phyloP scores from a whole-genome alignment of 2,797 vertebrate genomes.

The Fratercula arctica region DNA sequence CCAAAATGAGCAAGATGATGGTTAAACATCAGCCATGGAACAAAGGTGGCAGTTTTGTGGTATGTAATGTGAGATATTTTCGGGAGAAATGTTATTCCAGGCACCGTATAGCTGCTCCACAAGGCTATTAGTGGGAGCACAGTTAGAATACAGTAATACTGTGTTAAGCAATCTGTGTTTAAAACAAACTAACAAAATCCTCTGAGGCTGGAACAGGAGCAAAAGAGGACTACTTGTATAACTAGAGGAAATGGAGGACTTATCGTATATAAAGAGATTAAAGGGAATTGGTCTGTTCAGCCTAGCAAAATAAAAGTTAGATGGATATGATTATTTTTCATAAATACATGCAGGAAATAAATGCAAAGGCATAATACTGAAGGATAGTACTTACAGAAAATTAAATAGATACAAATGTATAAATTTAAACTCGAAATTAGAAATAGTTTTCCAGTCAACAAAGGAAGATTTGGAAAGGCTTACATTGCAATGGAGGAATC shows the following conservation, averaged over 20 bases:
- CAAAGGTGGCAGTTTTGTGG: background rate
- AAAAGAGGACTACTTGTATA: background rate
- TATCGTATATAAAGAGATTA: constrained; percentile 29
- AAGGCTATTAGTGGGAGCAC: background rate
- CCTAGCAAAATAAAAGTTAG: constrained; percentile 25
- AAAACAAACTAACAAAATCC: constrained; percentile 19
- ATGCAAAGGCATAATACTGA: background rate
- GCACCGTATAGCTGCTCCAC: background rate
- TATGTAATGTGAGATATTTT: background rate
- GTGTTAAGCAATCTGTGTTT: background rate
- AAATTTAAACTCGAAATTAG: constrained; percentile 7
- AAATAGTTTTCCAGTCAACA: background rate
- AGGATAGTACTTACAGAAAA: background rate
- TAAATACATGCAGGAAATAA: constrained; percentile 27
- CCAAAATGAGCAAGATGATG: background rate
- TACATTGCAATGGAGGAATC: background rate
- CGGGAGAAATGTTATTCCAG: background rate
- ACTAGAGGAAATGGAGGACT: background rate
- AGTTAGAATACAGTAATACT: background rate
- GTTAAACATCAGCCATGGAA: background rate
- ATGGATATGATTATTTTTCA: constrained; percentile 28
- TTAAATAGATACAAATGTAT: background rate
- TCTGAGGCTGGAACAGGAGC: background rate
- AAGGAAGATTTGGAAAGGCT: constrained; percentile 19
- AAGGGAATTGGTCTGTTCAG: constrained; percentile 28